phyloP scores from a whole-genome alignment of 2,888 invertebrate species.

The Liodrosophila aerea region DNA sequence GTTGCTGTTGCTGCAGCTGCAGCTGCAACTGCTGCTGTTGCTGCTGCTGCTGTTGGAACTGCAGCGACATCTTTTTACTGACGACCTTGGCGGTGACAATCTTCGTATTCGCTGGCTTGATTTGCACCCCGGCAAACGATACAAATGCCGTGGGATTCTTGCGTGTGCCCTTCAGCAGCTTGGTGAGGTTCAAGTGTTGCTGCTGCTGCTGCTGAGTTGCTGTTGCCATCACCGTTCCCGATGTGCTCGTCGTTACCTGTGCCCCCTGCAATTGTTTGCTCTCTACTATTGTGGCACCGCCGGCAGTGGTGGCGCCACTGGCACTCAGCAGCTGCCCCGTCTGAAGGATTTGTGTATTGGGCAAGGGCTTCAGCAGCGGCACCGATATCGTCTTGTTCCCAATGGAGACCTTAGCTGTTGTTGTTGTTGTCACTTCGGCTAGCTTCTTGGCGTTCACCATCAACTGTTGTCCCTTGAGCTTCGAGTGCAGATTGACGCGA shows the following conservation, averaged over 20 bases:
- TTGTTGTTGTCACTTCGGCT: slow-evolving; percentile 85
- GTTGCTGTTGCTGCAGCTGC: slow-evolving; percentile 39
- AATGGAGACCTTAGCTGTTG: slow-evolving; percentile 83
- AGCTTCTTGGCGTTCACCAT: slow-evolving; percentile 74
- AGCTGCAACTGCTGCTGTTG: slow-evolving; percentile 43
- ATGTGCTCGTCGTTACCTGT: slow-evolving; percentile 35
- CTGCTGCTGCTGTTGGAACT: slow-evolving; percentile 63
- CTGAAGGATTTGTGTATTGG: slow-evolving; percentile 70
- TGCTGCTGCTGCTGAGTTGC: slow-evolving; percentile 35
- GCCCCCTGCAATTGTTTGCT: slow-evolving; percentile 54
- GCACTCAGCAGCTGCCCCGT: slow-evolving; percentile 46
- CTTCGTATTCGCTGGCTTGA: slow-evolving; percentile 81
- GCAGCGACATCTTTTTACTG: slow-evolving; percentile 79
- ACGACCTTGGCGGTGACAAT: slow-evolving; percentile 82
- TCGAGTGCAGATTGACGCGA: slow-evolving; percentile 59
- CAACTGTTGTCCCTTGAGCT: slow-evolving; percentile 70
- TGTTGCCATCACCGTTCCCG: slow-evolving; percentile 23
- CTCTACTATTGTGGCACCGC: slow-evolving; percentile 68
- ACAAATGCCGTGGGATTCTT: slow-evolving; percentile 80
- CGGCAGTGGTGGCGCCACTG: slow-evolving; percentile 59
- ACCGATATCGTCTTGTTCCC: slow-evolving; percentile 83
- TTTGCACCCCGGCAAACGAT: slow-evolving; percentile 80
- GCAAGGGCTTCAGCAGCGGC: slow-evolving; percentile 80
- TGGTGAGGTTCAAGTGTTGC: slow-evolving; percentile 76
- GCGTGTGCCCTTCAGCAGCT: slow-evolving; percentile 73